Percentiles rank a stretch among this genome's conserved stretches.
These are phyloP conservation scores for Seriola quinqueradiata DNA, from an alignment of 2,113 vertebrate genomes.

Conservation along the genomic window DNA sequence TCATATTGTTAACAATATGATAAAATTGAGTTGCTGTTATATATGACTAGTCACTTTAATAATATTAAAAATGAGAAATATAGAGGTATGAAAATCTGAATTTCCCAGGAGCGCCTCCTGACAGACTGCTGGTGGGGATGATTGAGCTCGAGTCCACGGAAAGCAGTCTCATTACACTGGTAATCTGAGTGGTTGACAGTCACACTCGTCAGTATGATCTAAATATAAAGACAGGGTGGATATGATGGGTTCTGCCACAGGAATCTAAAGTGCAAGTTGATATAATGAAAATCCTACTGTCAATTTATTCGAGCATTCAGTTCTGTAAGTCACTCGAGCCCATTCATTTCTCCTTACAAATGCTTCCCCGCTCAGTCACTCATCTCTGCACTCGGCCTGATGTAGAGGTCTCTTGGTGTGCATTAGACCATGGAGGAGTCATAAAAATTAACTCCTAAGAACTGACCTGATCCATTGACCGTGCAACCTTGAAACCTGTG, in stretches of 20 bases:
- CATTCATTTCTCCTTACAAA: slow-evolving; percentile 40
- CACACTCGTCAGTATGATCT: slow-evolving; percentile 9
- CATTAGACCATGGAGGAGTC: slow-evolving; percentile 56
- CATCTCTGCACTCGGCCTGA: slow-evolving; percentile 36
- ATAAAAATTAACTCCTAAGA: slow-evolving; percentile 59
- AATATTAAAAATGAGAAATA: background rate
- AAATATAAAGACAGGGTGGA: slow-evolving; percentile 25
- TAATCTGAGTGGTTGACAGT: slow-evolving; percentile 24
- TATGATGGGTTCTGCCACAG: slow-evolving; percentile 21
- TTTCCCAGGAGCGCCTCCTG: background rate
- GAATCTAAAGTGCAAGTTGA: slow-evolving; percentile 15
- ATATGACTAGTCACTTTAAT: background rate
- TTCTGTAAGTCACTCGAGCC: slow-evolving; percentile 33
- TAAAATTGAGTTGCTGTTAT: too few species aligned
- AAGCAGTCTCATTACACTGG: slow-evolving; percentile 18
- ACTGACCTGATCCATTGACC: slow-evolving; percentile 61
- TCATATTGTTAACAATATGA: too few species aligned
- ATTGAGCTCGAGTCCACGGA: background rate
- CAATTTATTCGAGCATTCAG: slow-evolving; percentile 27
- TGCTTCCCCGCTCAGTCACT: slow-evolving; percentile 50
- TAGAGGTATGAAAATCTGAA: background rate
- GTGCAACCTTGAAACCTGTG: slow-evolving; percentile 56
- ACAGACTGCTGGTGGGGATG: slow-evolving; percentile 2
- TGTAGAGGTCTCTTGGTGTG: slow-evolving; percentile 49
- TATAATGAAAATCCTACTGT: slow-evolving; percentile 33